Base-by-base conservation (phyloP, 1,140 invertebrate genomes). In the Drosophila yakuba region DNA sequence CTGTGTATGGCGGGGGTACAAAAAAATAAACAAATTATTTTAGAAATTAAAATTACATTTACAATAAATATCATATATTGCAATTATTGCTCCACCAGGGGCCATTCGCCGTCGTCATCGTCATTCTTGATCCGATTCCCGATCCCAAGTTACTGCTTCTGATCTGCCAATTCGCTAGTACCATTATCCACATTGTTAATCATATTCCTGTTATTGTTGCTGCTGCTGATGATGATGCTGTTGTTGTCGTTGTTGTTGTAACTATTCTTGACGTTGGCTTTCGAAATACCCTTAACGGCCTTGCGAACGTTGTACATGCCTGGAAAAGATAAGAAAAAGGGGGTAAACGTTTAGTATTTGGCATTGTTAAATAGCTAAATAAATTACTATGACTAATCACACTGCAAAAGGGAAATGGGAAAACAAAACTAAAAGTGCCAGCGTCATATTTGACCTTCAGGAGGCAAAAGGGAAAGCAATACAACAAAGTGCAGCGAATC, bases 51-150 rank as follows among this genome's bases (percentile, higher is more conserved):
- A 61, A 86, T 64, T 72, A 77, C 51, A 36, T 74, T 61, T 74
- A 78, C 63, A 86, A 78, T 85, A 78, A 82, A 86, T 86, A 86
- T 86, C 71, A 82, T 67, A 67, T 86, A 86, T 86, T 86, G 83
- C 82, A 73, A 55, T 74, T 80, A 25, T 85, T 80, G 57, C 56
- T 63, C 44, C 38, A 23, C 50, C 41, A 63, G 56, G 36, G n/a
- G 45, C 69, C 32, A 15, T 44, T 44, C 17, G 43, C 4, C 43
- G 20, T 20, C 20, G 20, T 20, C 20, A 20, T 50, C 41, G 61
- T 54, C 57, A 20, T 25, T 25, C 4, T 0, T 25, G 25, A 25
- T 23, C 17, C 17, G 17, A 17, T 17, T 17, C 25, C 32, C 43
- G 23, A 32, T 71, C 20, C 47, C 60, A 11, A 23, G n/a, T 63